A percentile compares a stretch with the other conserved stretches of the same genome.
Conservation (phyloP, 2,888 invertebrate species). For the Leucoma salicis region DNA sequence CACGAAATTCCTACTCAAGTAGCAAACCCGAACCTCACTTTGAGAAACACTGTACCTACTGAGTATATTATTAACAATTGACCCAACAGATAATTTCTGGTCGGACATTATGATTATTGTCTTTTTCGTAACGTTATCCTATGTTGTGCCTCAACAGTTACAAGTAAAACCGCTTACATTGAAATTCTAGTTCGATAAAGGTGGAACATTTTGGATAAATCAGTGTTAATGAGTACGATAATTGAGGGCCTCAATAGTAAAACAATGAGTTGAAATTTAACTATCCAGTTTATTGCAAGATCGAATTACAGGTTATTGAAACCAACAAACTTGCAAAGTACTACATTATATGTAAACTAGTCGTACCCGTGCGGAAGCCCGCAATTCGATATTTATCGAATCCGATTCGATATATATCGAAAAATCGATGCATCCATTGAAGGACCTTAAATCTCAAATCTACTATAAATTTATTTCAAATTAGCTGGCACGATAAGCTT, state of each 20-base stretch:
- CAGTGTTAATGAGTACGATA: not conserved
- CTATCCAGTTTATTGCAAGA: not conserved
- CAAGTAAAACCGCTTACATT: slow-evolving; percentile 13
- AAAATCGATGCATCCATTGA: no score
- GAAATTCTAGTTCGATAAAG: not conserved
- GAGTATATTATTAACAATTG: slow-evolving; percentile 2
- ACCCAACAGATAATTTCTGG: slow-evolving; percentile 12
- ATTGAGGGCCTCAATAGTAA: not conserved
- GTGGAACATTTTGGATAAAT: slow-evolving; percentile 1
- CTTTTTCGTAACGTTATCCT: slow-evolving; percentile 15
- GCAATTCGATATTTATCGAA: no score
- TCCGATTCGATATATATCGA: no score
- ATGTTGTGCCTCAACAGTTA: slow-evolving; percentile 18
- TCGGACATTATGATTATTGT: slow-evolving; percentile 24
- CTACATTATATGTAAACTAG: no score
- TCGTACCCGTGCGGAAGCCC: no score
- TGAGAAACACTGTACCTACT: not conserved
- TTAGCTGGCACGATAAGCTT: no score
- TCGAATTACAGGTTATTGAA: not conserved
- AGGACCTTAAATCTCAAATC: no score
- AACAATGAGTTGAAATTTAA: not conserved
- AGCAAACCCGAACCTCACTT: no score
- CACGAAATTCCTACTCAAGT: no score
- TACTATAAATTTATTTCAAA: no score
- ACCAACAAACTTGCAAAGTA: no score